Percentiles rank a stretch among this genome's conserved stretches.
Conservation (phyloP, 2,113 vertebrate genomes). For the Steatornis caripensis region DNA sequence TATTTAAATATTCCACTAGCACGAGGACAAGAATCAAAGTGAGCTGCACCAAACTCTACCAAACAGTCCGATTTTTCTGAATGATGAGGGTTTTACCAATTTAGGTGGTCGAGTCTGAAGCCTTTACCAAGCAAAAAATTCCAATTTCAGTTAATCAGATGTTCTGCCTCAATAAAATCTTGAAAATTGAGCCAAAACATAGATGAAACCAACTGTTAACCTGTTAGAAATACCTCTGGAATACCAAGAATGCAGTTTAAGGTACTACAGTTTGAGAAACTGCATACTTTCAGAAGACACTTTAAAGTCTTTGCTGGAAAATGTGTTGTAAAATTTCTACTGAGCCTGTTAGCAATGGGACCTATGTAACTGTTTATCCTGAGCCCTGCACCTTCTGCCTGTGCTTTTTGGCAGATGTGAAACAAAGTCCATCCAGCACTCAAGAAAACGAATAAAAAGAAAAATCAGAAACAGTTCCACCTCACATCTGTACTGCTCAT, state of each 20-base stretch:
- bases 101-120: neutral
- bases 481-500: neutral
- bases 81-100: neutral
- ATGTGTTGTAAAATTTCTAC: neutral
- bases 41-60: neutral
- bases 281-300: neutral
- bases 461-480: neutral
- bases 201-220: neutral
- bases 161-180: slow-evolving; percentile 11
- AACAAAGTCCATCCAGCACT: neutral
- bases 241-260: neutral
- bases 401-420: neutral
- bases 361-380: neutral
- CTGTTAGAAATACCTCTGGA: slow-evolving; percentile 4
- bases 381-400: neutral
- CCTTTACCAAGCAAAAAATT: slow-evolving; percentile 4
- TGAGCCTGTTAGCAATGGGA: neutral
- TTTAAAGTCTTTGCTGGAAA: slow-evolving; percentile 4
- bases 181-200: neutral
- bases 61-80: neutral
- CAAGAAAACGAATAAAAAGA: neutral
- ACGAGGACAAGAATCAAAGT: neutral
- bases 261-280: slow-evolving; percentile 8
- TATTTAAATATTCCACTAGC: neutral
- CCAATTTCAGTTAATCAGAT: neutral